phyloP scores from a whole-genome alignment of 2,113 vertebrate species.

The Ptilorrhoa leucosticta region DNA sequence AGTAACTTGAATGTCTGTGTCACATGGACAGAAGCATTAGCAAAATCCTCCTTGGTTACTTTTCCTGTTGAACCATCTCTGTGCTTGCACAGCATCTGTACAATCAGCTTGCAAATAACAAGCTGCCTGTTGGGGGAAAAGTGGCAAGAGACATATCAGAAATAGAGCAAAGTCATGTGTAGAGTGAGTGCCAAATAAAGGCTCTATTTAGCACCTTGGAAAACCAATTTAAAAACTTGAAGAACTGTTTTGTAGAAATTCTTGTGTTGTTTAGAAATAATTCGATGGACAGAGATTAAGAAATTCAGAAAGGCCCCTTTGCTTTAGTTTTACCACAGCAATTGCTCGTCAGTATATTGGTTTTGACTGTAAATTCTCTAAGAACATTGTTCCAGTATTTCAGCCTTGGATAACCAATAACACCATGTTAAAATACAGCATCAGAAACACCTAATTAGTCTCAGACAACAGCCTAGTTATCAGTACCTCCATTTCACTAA shows the following conservation, averaged over 20 bases:
- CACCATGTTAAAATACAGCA: not conserved
- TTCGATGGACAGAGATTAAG: not conserved
- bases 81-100: not conserved
- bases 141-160: not conserved
- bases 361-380: not conserved
- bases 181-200: not conserved
- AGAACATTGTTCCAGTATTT: not conserved
- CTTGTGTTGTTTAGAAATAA: not conserved
- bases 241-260: not conserved
- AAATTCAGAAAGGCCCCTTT: not conserved
- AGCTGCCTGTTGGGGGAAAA: not conserved
- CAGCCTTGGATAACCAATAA: not conserved
- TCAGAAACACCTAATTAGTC: not conserved
- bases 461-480: not conserved
- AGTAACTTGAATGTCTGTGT: not conserved
- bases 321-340: not conserved
- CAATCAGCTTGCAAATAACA: not conserved
- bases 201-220: not conserved
- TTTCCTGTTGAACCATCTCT: not conserved
- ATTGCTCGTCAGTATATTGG: not conserved
- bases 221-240: not conserved
- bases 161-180: not conserved
- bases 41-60: not conserved
- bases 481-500: not conserved
- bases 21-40: not conserved